Percentiles rank a stretch among this genome's conserved stretches.
These are phyloP conservation scores for Brachypalpus laphriformis DNA, from an alignment of 2,888 invertebrate species.

Conservation along the genomic window DNA sequence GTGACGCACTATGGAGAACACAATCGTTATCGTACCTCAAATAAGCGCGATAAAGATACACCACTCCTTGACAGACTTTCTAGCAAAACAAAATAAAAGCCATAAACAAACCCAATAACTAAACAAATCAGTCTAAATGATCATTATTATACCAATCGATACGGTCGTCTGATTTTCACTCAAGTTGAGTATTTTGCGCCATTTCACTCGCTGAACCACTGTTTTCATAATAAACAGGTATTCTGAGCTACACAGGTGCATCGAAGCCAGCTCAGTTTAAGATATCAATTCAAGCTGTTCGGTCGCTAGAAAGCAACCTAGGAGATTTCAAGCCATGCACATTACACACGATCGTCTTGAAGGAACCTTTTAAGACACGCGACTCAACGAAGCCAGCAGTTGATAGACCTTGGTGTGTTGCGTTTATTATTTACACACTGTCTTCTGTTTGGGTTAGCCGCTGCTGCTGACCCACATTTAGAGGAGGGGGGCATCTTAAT, in stretches of 20 bases:
- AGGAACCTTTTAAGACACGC: slow-evolving; percentile 20
- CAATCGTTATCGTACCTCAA: not conserved
- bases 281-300: slow-evolving; percentile 20
- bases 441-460: not conserved
- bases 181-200: slow-evolving; percentile 22
- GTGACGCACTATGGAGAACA: not conserved
- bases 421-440: too few species aligned
- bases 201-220: not conserved
- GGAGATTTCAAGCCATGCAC: slow-evolving; percentile 9
- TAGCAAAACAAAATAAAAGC: not conserved
- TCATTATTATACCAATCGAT: slow-evolving; percentile 13
- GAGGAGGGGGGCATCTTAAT: not conserved
- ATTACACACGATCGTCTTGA: slow-evolving; percentile 18
- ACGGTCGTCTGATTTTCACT: slow-evolving; percentile 16
- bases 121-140: slow-evolving; percentile 25
- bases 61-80: not conserved
- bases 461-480: slow-evolving; percentile 53
- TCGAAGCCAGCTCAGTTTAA: slow-evolving; percentile 28
- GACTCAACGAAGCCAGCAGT: slow-evolving; percentile 10
- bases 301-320: not conserved
- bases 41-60: slow-evolving; percentile 21
- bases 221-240: slow-evolving; percentile 51
- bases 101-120: not conserved
- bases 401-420: slow-evolving; percentile 33
- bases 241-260: slow-evolving; percentile 42